These are phyloP conservation scores for Napeogenes inachia DNA, from an alignment of 2,888 invertebrate species.

Conservation along the genomic window DNA sequence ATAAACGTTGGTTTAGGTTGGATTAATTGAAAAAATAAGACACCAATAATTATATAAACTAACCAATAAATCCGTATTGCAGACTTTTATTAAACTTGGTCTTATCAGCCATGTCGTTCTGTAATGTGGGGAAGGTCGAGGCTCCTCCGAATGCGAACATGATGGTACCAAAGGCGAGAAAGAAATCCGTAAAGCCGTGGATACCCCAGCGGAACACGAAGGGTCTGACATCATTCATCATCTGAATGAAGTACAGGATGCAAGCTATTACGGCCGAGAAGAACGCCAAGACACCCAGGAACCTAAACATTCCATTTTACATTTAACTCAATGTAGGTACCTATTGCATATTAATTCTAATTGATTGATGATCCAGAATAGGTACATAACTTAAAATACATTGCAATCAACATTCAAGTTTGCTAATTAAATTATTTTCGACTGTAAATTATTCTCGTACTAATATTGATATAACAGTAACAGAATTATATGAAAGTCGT, in stretches of 20 bases:
- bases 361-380: too few species aligned
- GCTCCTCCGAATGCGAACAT: conserved; percentile 85
- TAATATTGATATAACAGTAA: neutral
- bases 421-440: too few species aligned
- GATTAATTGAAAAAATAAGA: neutral
- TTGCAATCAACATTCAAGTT: too few species aligned
- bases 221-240: conserved; percentile 72
- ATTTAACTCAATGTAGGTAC: too few species aligned
- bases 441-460: too few species aligned
- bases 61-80: conserved; percentile 79
- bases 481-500: neutral
- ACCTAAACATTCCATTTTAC: conserved; percentile 53
- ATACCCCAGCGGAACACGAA: conserved; percentile 67
- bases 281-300: conserved; percentile 80
- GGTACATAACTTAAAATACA: too few species aligned
- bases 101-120: conserved; percentile 85
- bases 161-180: conserved; percentile 82
- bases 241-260: conserved; percentile 79
- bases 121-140: conserved; percentile 86
- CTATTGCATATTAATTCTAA: too few species aligned
- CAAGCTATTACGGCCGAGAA: conserved; percentile 80
- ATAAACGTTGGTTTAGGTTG: neutral
- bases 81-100: conserved; percentile 80
- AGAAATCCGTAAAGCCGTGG: conserved; percentile 79
- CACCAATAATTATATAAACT: conserved; percentile 32